Evolutionary conservation across 2,888 invertebrate genomes (phyloP).

Genomic region (Limulus polyphemus): DNA sequence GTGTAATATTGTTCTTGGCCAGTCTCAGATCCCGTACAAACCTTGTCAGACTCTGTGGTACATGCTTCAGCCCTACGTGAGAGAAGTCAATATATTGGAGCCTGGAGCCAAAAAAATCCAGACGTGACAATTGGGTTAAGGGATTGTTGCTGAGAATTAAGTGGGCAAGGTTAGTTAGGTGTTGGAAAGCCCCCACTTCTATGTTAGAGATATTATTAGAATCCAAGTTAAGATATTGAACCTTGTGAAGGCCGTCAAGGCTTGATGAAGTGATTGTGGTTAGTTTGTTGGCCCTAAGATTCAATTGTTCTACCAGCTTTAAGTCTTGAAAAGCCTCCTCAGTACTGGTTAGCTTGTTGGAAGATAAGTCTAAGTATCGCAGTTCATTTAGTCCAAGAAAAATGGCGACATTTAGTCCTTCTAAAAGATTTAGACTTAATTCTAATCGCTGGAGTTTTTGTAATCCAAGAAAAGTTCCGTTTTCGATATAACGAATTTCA

Average conservation of each 20-base stretch:
- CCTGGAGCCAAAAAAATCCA: slow-evolving; percentile 41
- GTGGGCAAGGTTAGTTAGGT: slow-evolving; percentile 55
- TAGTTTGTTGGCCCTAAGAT: slow-evolving; percentile 29
- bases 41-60: slow-evolving; percentile 67
- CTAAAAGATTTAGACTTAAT: slow-evolving; percentile 54
- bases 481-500: slow-evolving; percentile 45
- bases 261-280: slow-evolving; percentile 26
- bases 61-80: slow-evolving; percentile 62
- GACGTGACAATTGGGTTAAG: slow-evolving; percentile 45
- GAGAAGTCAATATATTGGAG: slow-evolving; percentile 74
- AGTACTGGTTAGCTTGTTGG: slow-evolving; percentile 31
- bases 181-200: slow-evolving; percentile 41
- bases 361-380: slow-evolving; percentile 31
- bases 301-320: slow-evolving; percentile 30
- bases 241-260: slow-evolving; percentile 25
- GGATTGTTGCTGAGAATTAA: slow-evolving; percentile 57
- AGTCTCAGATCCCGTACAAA: slow-evolving; percentile 68
- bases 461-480: slow-evolving; percentile 49
- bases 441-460: slow-evolving; percentile 53
- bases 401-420: slow-evolving; percentile 48
- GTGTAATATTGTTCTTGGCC: slow-evolving; percentile 57
- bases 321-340: slow-evolving; percentile 30
- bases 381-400: slow-evolving; percentile 30
- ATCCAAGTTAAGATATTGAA: slow-evolving; percentile 31
- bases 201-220: slow-evolving; percentile 28